Base-by-base conservation (phyloP, 2,888 invertebrate genomes). In the Mechanitis messenoides region DNA sequence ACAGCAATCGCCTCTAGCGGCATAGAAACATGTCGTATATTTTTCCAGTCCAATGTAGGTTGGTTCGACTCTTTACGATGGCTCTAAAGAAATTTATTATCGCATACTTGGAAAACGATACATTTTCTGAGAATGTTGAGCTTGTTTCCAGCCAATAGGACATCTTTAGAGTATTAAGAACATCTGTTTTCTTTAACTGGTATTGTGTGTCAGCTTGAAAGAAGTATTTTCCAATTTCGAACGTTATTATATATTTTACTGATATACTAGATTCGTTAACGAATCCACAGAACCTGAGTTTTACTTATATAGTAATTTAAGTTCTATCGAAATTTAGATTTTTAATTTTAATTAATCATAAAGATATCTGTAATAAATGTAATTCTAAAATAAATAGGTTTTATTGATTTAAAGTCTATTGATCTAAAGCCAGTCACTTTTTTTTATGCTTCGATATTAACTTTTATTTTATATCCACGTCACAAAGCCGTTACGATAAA, bases 21-120 rank as follows among this genome's bases (percentile, higher is more conserved):
- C 54, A 54, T 58, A 60, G 65, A 61, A 65, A 68, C 70, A 68
- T 67, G 69, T 64, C 73, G 73, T 74, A 67, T 63, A 66, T 66
- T 63, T 68, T 58, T 42, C 56, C 62, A 58, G 61, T 61, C 56
- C 65, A 35, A 63, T 60, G 65, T 62, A 64, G 66, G 64, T 58
- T 31, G 76, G 72, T 45, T 46, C 59, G 47, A 58, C 75, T 78
- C 71, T 83, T 75, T 85, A 84, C 83, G 84, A 80, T 74, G 74
- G 75, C 75, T 74, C 74, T 64, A 68, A 69, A 77, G 74, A 79
- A 80, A 86, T 86, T 85, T 86, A 86, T 84, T 73, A 81, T 74
- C 76, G 74, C 74, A 78, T 75, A 78, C 76, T 81, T 77, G 73
- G 72, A 74, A 76, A 77, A 71, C 81, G 77, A 83, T 85, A 81